Percentiles rank a stretch among this genome's conserved stretches.
phyloP scores from a whole-genome alignment of 2,888 invertebrate genomes.

The Acrobasis repandana region DNA sequence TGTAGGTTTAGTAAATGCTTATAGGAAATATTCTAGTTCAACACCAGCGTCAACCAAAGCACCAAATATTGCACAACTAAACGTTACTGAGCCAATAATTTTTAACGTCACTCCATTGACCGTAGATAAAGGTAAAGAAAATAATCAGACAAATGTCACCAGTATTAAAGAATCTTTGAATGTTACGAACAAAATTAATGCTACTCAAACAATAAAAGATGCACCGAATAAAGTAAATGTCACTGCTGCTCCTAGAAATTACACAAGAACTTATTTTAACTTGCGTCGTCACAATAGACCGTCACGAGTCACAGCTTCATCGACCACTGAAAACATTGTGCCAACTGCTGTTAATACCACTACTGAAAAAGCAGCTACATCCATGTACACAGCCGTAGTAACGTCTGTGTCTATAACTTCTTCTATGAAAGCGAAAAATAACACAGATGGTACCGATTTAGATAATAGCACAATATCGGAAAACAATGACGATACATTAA shows the following conservation, averaged over 20 bases:
- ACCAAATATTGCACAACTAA: slow-evolving; percentile 54
- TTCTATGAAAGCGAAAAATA: slow-evolving; percentile 75
- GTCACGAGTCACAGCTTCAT: slow-evolving; percentile 54
- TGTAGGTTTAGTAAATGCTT: slow-evolving; percentile 73
- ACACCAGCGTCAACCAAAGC: slow-evolving; percentile 57
- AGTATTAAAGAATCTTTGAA: slow-evolving; percentile 44
- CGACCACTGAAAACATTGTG: slow-evolving; percentile 55
- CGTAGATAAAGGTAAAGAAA: slow-evolving; percentile 49
- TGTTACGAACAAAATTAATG: slow-evolving; percentile 36
- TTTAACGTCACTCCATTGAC: slow-evolving; percentile 49
- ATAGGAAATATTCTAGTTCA: slow-evolving; percentile 66
- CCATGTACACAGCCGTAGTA: slow-evolving; percentile 78
- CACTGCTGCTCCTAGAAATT: slow-evolving; percentile 56
- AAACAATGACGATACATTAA: slow-evolving; percentile 39
- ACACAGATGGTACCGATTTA: slow-evolving; percentile 55
- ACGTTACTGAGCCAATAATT: slow-evolving; percentile 59
- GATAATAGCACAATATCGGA: slow-evolving; percentile 52
- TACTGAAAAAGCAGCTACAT: slow-evolving; percentile 73
- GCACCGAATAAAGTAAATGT: slow-evolving; percentile 47
- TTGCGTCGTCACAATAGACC: slow-evolving; percentile 56
- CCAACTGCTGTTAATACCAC: slow-evolving; percentile 55
- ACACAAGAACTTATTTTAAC: slow-evolving; percentile 66
- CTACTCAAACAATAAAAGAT: slow-evolving; percentile 41
- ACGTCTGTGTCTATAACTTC: slow-evolving; percentile 80
- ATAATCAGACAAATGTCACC: slow-evolving; percentile 41